Evolutionary conservation across 2,888 invertebrate genomes (phyloP), one percentile per base, ranked within the genome.

Genomic region (Drosophila anomelani): DNA sequence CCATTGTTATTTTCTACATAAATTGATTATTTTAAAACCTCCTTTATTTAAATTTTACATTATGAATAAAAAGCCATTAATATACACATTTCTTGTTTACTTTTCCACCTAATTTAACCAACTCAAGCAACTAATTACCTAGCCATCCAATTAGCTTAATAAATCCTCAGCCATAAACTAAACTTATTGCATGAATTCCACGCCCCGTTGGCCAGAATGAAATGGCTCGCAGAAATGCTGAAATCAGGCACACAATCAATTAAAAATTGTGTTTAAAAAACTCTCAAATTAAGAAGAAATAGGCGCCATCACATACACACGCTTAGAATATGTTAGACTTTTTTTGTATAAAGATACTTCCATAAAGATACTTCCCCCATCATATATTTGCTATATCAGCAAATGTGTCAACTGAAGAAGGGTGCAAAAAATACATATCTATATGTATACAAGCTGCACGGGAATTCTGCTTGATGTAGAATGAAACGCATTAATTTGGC

Each of bases 401-500:
- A 85, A 86, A 89, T 86, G 87, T 86, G 85, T 78, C 78, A 67
- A 66, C 29, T 44, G 20, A 12, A 54, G 53, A 47, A 55, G 49
- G 59, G 51, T 32, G 79, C 81, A 72, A 75, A 76, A 70, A 57
- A 77, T n/a, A n/a, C n/a, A 23, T 44, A 26, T 23, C 8, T 46
- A 15, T 4, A 15, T 15, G 74, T 20, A 20, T 51, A 51, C 34
- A 34, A 51, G 66, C 75, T 85, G 85, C 83, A 88, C 89, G 91
- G 84, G 91, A 91, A 85, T 90, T 88, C 90, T 91, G 91, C 91
- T 80, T 86, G 86, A 91, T 89, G 82, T 90, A 81, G 87, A 83
- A 88, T 82, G 85, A 90, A 88, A 87, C 90, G 81, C 91, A 91
- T 91, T 91, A 91, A 91, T 91, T 90, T 88, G 79, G 84, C 90